A percentile compares a stretch with the other conserved stretches of the same genome.
These are phyloP conservation scores for Pongo pygmaeus DNA, from an alignment of 2,113 vertebrate genomes.

Conservation along the genomic window DNA sequence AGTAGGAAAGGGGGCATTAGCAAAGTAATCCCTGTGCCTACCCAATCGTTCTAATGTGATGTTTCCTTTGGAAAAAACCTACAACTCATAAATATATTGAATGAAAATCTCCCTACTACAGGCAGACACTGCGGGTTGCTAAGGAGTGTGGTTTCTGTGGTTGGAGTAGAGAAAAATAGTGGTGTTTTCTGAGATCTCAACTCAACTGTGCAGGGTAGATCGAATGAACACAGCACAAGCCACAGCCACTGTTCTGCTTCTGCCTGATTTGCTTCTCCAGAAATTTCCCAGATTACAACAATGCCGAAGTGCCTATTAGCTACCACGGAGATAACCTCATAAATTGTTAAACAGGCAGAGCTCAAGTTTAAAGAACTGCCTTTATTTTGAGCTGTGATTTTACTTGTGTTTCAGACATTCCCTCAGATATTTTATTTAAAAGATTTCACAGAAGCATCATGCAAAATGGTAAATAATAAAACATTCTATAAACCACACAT, in stretches of 20 bases:
- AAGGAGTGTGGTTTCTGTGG: slow-evolving; percentile 56
- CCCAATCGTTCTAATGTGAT: neutral
- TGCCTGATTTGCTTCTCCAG: neutral
- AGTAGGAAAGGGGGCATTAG: neutral
- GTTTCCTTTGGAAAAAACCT: slow-evolving; percentile 28
- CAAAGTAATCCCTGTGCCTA: neutral
- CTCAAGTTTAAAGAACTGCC: slow-evolving; percentile 5
- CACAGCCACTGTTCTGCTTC: neutral
- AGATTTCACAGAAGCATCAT: slow-evolving; percentile 34
- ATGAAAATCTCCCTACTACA: neutral
- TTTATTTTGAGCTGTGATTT: slow-evolving; percentile 37
- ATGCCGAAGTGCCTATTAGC: neutral
- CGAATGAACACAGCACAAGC: neutral
- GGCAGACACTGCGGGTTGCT: neutral
- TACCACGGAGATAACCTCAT: neutral
- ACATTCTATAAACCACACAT: neutral
- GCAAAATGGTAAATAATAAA: slow-evolving; percentile 54
- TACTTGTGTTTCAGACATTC: slow-evolving; percentile 29
- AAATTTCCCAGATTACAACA: slow-evolving; percentile 38
- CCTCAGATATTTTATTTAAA: slow-evolving; percentile 54
- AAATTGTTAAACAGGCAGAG: slow-evolving; percentile 16
- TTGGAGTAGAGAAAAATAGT: neutral
- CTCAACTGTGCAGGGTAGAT: neutral
- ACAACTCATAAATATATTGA: neutral
- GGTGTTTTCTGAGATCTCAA: neutral